phyloP scores from a whole-genome alignment of 2,888 invertebrate genomes.

The Pseudococcus viburni region DNA sequence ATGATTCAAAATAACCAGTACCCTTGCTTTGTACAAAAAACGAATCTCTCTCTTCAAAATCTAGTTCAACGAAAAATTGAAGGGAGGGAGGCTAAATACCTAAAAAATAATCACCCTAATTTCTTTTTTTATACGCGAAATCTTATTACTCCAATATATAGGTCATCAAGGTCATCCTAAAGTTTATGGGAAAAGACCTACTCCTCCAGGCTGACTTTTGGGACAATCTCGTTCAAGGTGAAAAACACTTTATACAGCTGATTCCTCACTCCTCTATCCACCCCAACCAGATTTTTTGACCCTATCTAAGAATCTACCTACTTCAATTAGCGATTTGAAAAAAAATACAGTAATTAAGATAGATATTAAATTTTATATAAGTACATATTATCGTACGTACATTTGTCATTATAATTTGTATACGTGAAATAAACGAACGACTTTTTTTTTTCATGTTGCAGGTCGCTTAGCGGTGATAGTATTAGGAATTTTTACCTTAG shows the following conservation, averaged over 20 bases:
- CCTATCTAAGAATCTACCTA: not conserved
- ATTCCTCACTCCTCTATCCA: not conserved
- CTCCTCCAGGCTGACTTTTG: not conserved
- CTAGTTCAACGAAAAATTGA: no score
- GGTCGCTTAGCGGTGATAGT: slow-evolving; percentile 85
- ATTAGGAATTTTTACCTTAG: slow-evolving; percentile 85
- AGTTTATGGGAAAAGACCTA: not conserved
- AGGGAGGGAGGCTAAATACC: no score
- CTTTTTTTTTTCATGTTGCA: slow-evolving; percentile 73
- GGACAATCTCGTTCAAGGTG: not conserved
- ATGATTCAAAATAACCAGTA: no score
- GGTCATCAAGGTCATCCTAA: not conserved
- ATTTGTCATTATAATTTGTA: slow-evolving; percentile 18
- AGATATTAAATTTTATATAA: not conserved
- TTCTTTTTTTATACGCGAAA: no score
- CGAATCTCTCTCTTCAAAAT: no score
- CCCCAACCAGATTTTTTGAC: not conserved
- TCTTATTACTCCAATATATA: not conserved
- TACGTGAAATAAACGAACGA: slow-evolving; percentile 9
- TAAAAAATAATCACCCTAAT: no score
- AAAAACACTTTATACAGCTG: not conserved
- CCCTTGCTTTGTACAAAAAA: no score
- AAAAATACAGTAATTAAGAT: not conserved
- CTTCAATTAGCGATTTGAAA: not conserved
- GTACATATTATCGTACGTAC: not conserved